Evolutionary conservation across 2,113 vertebrate genomes (phyloP).

Genomic region (Salvelinus alpinus): DNA sequence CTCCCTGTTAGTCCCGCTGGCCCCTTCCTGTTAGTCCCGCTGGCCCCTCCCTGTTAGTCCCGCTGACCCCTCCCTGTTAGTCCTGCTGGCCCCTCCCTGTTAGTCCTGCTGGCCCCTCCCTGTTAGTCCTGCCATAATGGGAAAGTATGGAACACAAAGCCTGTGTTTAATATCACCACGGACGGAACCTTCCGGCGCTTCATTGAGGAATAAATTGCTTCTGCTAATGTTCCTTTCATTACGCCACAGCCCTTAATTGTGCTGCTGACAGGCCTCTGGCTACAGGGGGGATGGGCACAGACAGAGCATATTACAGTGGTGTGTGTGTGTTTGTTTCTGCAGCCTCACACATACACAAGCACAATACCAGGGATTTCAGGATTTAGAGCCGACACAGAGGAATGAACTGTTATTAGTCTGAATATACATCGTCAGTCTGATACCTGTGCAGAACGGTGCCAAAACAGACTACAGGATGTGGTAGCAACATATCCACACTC

Average conservation of each 20-base stretch:
- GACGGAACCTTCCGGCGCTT: conserved; percentile 60
- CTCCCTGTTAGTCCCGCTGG: no score
- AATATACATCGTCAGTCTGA: no score
- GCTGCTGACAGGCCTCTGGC: conserved; percentile 59
- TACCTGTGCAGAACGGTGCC: no score
- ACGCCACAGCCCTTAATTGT: conserved; percentile 66
- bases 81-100: no score
- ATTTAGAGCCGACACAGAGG: background rate
- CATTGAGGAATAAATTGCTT: conserved; percentile 71
- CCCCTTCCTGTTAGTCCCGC: background rate
- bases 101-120: background rate
- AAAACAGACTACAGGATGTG: no score
- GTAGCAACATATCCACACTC: no score
- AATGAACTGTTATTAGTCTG: background rate
- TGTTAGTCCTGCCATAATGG: conserved; percentile 48
- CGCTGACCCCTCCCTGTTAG: conserved; percentile 2
- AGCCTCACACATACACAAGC: conserved; percentile 2
- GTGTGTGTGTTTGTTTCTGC: background rate
- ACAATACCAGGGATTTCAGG: background rate
- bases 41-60: conserved; percentile 1
- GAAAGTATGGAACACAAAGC: conserved; percentile 58
- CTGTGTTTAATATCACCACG: conserved; percentile 52
- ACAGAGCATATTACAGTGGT: background rate
- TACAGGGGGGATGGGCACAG: conserved; percentile 54
- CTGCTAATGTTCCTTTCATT: conserved; percentile 72